Percentiles rank a stretch among this genome's conserved stretches.
phyloP scores from a whole-genome alignment of 2,888 invertebrate species.

The Hemaris fuciformis region DNA sequence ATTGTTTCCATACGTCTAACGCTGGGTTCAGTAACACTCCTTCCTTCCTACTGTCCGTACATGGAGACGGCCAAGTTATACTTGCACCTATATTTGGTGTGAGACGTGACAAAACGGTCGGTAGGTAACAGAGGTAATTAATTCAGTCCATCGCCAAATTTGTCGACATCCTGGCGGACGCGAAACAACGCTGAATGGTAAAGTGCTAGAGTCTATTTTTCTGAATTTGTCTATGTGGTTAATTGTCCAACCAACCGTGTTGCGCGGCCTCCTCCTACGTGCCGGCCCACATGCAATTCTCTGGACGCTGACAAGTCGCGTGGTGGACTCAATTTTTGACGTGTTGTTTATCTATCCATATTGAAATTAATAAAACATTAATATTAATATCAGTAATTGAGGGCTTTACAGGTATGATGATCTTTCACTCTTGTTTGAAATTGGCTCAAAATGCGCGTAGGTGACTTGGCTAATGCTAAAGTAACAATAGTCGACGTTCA shows the following conservation, averaged over 20 bases:
- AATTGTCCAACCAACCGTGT: conserved; percentile 67
- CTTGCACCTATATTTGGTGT: conserved; percentile 68
- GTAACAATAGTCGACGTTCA: too few species aligned
- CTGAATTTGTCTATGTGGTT: conserved; percentile 33
- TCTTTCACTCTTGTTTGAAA: too few species aligned
- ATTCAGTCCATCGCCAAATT: conserved; percentile 72
- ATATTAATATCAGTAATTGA: neutral
- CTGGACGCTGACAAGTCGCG: conserved; percentile 29
- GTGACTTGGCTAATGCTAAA: too few species aligned
- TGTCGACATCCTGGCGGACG: conserved; percentile 47
- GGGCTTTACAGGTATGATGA: too few species aligned
- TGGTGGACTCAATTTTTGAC: conserved; percentile 6
- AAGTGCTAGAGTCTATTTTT: conserved; percentile 54
- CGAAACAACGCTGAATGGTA: conserved; percentile 56
- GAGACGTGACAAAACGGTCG: conserved; percentile 70
- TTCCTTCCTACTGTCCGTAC: conserved; percentile 71
- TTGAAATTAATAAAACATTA: neutral
- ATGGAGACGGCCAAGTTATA: conserved; percentile 57
- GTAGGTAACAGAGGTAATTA: conserved; percentile 53
- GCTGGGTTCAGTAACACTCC: conserved; percentile 67
- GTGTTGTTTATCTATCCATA: neutral
- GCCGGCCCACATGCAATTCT: conserved; percentile 77
- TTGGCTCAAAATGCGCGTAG: too few species aligned
- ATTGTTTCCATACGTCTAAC: conserved; percentile 41
- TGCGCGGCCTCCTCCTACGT: conserved; percentile 76